Evolutionary conservation across 2,888 invertebrate genomes (phyloP), one percentile per base, ranked within the genome.

Genomic region (Drosophila rubida): DNA sequence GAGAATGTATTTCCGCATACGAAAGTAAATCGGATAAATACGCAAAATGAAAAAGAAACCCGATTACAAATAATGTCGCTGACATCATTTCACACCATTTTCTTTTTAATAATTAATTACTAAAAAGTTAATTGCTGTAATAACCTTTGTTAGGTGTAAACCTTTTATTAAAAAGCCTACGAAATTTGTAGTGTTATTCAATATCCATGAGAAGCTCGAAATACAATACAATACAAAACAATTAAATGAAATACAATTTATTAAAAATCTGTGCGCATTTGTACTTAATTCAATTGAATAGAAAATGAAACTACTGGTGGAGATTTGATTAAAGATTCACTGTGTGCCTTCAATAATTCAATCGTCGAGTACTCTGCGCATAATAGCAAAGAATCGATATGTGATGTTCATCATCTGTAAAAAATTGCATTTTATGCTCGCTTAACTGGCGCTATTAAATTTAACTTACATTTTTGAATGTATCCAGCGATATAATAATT

Each of bases 371-470:
- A 61, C 11, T 41, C 61, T 39, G 8, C 55, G 61, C 8, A 54
- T 41, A n/a, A 61, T 46, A 1, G 61, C 61, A 53, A 61, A 61
- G n/a, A 54, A 61, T 8, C 39, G 27, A 46, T 61, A 61, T 2
- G 61, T 61, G 2, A 61, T 61, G 5, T 54, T 61, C 54, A 61
- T 54, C 61, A 61, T 54, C 61, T 61, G 23, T 46, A 27, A 25
- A 32, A 27, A 27, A 9, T 27, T 2, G 8, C 2, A 27, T 27
- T 27, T 11, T 27, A 9, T 25, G 9, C 3, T 27, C 19, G n/a
- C n/a, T n/a, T 27, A 2, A 27, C 2, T 9, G 3, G 9, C 4
- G 9, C 8, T n/a, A 32, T 32, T 32, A 11, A 32, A 9, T 7
- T 14, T 4, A 7, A 22, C 54, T 46, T 23, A 54, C 61, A 41